A percentile compares a stretch with the other conserved stretches of the same genome.
Evolutionary conservation across 2,113 vertebrate genomes (phyloP).

Genomic region (Corynorhinus townsendii): DNA sequence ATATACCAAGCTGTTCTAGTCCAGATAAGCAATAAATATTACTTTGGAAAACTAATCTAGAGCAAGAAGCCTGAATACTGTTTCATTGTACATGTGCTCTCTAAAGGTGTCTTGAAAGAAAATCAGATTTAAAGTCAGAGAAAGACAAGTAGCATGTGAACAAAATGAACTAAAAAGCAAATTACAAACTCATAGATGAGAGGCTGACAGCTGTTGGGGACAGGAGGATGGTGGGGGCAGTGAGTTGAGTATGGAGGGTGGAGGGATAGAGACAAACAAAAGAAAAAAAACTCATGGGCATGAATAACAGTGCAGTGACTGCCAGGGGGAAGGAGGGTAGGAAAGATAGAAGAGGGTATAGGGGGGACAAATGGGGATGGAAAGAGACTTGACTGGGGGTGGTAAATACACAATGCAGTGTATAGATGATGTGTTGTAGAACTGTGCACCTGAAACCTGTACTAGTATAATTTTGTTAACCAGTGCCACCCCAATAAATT

Average conservation of each 20-base stretch:
- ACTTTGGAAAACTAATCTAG: not conserved
- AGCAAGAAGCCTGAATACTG: not conserved
- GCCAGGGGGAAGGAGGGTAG: no score
- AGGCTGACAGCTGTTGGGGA: not conserved
- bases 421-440: not conserved
- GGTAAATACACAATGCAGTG: not conserved
- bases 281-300: not conserved
- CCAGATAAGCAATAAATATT: not conserved
- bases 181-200: not conserved
- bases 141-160: not conserved
- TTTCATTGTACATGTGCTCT: not conserved
- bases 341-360: not conserved
- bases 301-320: not conserved
- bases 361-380: not conserved
- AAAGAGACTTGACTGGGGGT: not conserved
- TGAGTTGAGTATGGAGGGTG: not conserved
- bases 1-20: not conserved
- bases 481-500: not conserved
- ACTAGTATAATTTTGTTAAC: not conserved
- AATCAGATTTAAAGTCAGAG: not conserved
- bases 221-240: no score
- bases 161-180: not conserved
- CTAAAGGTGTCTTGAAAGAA: not conserved
- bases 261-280: not conserved
- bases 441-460: not conserved